Evolutionary conservation across 35 echinoderm and acorn worm genomes (phyloP).

Genomic region (Apostichopus parvimensis): DNA sequence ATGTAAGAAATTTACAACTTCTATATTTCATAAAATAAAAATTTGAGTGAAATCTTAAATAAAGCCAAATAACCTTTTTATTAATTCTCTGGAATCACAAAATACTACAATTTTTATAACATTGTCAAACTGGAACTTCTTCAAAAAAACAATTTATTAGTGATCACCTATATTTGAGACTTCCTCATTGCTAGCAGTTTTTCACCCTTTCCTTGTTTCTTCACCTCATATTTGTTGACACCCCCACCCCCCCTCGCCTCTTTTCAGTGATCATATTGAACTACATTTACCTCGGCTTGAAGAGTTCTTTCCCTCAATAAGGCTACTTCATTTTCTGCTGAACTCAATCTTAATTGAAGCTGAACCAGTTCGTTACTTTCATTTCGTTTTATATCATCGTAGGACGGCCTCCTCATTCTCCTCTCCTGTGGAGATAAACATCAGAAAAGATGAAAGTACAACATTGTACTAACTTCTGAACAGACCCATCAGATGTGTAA

Average conservation of each 20-base stretch:
- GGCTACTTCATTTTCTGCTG: constrained; percentile 74
- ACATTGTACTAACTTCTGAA: no score
- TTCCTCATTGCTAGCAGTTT: no score
- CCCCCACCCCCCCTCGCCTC: neutral
- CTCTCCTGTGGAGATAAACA: constrained; percentile 19
- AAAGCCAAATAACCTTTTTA: no score
- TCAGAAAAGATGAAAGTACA: neutral
- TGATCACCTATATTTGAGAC: no score
- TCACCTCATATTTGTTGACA: neutral
- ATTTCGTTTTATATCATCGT: constrained; percentile 57
- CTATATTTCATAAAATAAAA: no score
- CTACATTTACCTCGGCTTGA: constrained; percentile 65
- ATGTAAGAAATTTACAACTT: no score
- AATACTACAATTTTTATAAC: no score
- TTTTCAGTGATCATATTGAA: neutral
- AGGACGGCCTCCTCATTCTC: constrained; percentile 48
- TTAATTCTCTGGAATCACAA: no score
- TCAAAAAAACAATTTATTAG: no score
- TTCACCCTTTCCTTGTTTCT: neutral
- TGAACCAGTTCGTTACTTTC: constrained; percentile 66
- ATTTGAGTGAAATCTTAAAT: no score
- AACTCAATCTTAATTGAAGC: constrained; percentile 58
- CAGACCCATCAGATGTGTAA: no score
- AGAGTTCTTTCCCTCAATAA: constrained; percentile 63
- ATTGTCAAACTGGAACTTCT: no score